A percentile compares a stretch with the other conserved stretches of the same genome.
Conservation (phyloP, 2,797 vertebrate genomes). For the Champsocephalus gunnari region DNA sequence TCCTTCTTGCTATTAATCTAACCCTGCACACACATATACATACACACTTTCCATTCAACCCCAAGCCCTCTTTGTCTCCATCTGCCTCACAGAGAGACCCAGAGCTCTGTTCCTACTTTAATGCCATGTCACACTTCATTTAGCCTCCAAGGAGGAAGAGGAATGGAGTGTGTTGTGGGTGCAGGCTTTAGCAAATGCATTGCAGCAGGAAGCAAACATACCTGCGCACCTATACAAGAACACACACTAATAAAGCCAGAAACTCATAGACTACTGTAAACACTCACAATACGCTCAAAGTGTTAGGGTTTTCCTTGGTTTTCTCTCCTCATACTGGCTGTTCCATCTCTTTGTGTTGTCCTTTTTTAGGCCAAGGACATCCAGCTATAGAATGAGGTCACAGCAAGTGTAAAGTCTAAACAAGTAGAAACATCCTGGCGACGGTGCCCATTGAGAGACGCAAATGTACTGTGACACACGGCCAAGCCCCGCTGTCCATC, state of each 20-base stretch:
- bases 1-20: slow-evolving; percentile 40
- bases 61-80: slow-evolving; percentile 27
- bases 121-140: slow-evolving; percentile 73
- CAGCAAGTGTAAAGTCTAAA: slow-evolving; percentile 53
- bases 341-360: slow-evolving; percentile 36
- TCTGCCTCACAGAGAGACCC: slow-evolving; percentile 29
- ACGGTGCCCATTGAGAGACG: slow-evolving; percentile 40
- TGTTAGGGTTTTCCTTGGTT: slow-evolving; percentile 5
- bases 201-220: slow-evolving; percentile 24
- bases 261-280: slow-evolving; percentile 21
- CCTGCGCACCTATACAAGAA: slow-evolving; percentile 16
- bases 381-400: slow-evolving; percentile 62
- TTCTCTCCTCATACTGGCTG: not conserved
- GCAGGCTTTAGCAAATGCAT: slow-evolving; percentile 27
- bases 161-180: slow-evolving; percentile 52
- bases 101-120: slow-evolving; percentile 56
- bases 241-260: slow-evolving; percentile 19
- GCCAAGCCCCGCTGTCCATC: slow-evolving; percentile 50
- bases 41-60: slow-evolving; percentile 27
- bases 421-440: slow-evolving; percentile 44
- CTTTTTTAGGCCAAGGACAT: slow-evolving; percentile 60
- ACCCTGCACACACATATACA: not conserved
- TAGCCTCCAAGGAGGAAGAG: slow-evolving; percentile 47
- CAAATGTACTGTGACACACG: slow-evolving; percentile 57
- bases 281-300: slow-evolving; percentile 18